Evolutionary conservation across 2,888 invertebrate genomes (phyloP).

Genomic region (Sinotaia quadrata): DNA sequence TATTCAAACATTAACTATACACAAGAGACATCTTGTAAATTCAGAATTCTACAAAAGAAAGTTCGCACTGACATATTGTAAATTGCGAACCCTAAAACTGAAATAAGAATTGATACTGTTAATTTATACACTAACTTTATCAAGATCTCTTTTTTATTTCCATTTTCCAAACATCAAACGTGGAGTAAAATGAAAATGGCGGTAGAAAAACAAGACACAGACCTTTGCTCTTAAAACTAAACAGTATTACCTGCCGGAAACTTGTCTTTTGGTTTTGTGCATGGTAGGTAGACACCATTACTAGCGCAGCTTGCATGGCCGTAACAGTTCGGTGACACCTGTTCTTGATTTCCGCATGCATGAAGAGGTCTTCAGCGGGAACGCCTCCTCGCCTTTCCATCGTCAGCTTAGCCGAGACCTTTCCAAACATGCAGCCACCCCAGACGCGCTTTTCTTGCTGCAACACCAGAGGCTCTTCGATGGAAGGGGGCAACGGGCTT

Average conservation of each 20-base stretch:
- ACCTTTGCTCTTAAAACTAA: background rate
- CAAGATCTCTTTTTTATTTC: no score
- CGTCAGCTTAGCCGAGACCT: slow-evolving; percentile 55
- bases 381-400: slow-evolving; percentile 64
- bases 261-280: slow-evolving; percentile 59
- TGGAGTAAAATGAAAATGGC: no score
- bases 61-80: no score
- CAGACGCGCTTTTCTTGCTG: slow-evolving; percentile 51
- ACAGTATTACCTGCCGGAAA: slow-evolving; percentile 54
- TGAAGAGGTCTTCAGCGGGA: slow-evolving; percentile 68
- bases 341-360: slow-evolving; percentile 68
- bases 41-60: no score
- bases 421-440: slow-evolving; percentile 63
- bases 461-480: slow-evolving; percentile 35
- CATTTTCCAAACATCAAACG: no score
- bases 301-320: slow-evolving; percentile 60
- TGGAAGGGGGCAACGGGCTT: slow-evolving; percentile 42
- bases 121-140: no score
- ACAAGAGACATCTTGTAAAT: no score
- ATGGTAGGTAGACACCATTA: slow-evolving; percentile 67
- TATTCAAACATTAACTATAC: no score
- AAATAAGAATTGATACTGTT: no score
- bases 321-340: slow-evolving; percentile 58
- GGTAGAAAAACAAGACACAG: no score
- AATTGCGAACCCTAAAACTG: no score